Percentiles rank a stretch among this genome's conserved stretches.
Conservation (phyloP, 2,888 invertebrate species). For the Drosophila yooni region DNA sequence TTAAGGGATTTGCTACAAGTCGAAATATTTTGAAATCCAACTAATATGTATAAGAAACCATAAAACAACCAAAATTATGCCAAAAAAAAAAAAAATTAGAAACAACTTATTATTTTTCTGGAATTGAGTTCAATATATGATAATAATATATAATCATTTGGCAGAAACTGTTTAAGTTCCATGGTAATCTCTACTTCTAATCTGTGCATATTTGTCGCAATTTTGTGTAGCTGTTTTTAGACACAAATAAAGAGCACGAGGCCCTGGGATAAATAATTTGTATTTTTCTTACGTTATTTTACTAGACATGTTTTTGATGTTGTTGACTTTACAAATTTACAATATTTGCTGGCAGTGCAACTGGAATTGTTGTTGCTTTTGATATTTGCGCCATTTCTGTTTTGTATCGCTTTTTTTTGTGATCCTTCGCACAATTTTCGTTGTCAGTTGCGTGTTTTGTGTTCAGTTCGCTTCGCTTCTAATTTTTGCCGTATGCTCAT, state of each 20-base stretch:
- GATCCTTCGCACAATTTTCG: constrained; percentile 61
- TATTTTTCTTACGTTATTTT: constrained; percentile 39
- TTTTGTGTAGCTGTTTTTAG: constrained; percentile 8
- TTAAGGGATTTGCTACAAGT: background rate
- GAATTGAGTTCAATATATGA: background rate
- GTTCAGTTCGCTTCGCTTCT: constrained; percentile 54
- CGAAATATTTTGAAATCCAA: background rate
- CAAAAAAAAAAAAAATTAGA: background rate
- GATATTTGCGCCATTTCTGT: constrained; percentile 34
- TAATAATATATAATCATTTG: no score
- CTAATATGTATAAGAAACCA: background rate
- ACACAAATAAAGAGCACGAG: constrained; percentile 10
- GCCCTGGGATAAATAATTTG: constrained; percentile 16
- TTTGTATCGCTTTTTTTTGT: constrained; percentile 40
- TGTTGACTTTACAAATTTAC: constrained; percentile 18
- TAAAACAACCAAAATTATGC: background rate
- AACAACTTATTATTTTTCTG: background rate
- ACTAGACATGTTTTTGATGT: constrained; percentile 36
- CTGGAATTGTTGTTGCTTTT: constrained; percentile 9
- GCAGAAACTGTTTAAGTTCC: no score
- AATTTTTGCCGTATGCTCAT: constrained; percentile 71
- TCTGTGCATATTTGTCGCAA: background rate
- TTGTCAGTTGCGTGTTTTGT: constrained; percentile 53
- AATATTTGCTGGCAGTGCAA: constrained; percentile 37
- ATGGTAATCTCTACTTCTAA: background rate